phyloP scores from a whole-genome alignment of 2,113 vertebrate species.

The Lepus europaeus region DNA sequence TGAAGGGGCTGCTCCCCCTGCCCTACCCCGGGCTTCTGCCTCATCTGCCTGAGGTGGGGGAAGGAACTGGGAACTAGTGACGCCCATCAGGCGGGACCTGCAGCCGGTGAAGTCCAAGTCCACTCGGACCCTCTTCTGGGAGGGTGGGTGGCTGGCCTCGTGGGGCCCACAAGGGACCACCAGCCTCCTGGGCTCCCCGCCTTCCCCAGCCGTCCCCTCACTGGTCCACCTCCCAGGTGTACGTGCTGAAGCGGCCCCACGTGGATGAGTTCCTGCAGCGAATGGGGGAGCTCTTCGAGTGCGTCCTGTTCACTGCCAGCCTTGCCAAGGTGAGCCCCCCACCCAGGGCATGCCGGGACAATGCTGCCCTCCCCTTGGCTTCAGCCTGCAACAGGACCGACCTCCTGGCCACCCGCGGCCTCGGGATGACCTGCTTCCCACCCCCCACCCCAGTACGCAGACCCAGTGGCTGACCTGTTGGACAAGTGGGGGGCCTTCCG shows the following conservation, averaged over 20 bases:
- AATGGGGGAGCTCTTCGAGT: conserved; percentile 98
- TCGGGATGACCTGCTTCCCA: neutral
- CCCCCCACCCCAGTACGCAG: conserved; percentile 91
- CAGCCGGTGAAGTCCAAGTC: neutral
- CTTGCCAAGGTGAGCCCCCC: conserved; percentile 94
- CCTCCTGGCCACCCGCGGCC: neutral
- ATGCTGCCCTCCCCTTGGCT: neutral
- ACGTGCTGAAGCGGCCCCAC: conserved; percentile 96
- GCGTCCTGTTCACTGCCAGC: conserved; percentile 97
- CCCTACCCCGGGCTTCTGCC: neutral
- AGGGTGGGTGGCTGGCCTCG: neutral
- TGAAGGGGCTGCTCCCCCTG: neutral
- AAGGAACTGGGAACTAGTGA: conserved; percentile 15
- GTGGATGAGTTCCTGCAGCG: conserved; percentile 97
- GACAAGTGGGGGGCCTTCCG: conserved; percentile 97
- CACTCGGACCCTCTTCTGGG: neutral
- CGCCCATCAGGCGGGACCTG: neutral
- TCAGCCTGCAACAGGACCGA: neutral
- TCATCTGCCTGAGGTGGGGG: neutral
- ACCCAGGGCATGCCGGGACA: neutral
- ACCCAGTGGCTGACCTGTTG: conserved; percentile 96
- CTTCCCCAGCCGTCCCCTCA: conserved; percentile 66
- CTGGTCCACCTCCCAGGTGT: conserved; percentile 89
- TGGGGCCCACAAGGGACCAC: neutral
- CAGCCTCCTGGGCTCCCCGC: neutral